Conservation (phyloP, 1,140 invertebrate genomes). For the Conus betulinus region DNA sequence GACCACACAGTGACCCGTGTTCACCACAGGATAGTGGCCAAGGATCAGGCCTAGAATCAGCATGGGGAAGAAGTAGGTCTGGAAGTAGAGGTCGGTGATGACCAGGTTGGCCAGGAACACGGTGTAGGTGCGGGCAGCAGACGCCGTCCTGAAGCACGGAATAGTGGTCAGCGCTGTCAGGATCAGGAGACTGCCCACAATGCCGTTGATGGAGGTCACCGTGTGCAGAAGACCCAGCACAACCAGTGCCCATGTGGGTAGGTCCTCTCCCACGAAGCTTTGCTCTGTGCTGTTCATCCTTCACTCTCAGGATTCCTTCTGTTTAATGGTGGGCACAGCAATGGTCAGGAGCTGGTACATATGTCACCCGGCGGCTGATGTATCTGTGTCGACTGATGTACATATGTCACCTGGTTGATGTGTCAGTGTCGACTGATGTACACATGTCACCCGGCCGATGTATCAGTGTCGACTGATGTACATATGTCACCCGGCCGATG, state of each 20-base stretch:
- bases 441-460: too few relatives aligned
- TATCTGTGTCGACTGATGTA: too few relatives aligned
- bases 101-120: conserved; percentile 73
- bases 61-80: conserved; percentile 88
- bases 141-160: conserved; percentile 68
- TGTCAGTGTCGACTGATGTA: too few relatives aligned
- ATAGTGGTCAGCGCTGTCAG: conserved; percentile 69
- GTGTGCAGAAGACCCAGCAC: conserved; percentile 16
- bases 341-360: too few relatives aligned
- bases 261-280: neutral
- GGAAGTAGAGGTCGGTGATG: conserved; percentile 73
- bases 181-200: conserved; percentile 69
- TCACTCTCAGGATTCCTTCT: too few relatives aligned
- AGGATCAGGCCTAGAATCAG: conserved; percentile 13
- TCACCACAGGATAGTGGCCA: conserved; percentile 34
- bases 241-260: neutral
- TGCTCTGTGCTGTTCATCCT: too few relatives aligned
- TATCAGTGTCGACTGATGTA: too few relatives aligned
- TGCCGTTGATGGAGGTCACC: conserved; percentile 19
- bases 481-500: too few relatives aligned
- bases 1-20: conserved; percentile 23
- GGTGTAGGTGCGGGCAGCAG: conserved; percentile 68
- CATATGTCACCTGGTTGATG: too few relatives aligned
- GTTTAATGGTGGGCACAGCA: too few relatives aligned
- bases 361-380: too few relatives aligned